Evolutionary conservation across 2,113 vertebrate genomes (phyloP).

Genomic region (Ceyx melanurus): DNA sequence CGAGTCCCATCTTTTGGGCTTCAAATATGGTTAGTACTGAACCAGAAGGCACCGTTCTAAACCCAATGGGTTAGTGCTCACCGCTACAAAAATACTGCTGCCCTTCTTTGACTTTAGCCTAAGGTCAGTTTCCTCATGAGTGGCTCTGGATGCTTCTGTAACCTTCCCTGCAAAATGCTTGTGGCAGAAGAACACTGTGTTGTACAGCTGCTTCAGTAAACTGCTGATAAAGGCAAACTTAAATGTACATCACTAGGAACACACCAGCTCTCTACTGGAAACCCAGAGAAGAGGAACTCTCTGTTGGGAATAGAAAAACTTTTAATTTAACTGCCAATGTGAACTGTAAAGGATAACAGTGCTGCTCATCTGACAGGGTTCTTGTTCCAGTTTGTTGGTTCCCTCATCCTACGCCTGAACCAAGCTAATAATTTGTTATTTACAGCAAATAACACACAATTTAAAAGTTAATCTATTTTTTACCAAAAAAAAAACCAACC

Average conservation of each 20-base stretch:
- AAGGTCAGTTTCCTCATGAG: conserved; percentile 59
- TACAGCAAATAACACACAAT: conserved; percentile 72
- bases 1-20: conserved; percentile 63
- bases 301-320: not conserved
- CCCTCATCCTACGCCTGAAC: conserved; percentile 2
- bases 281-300: not conserved
- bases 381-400: conserved; percentile 43
- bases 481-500: not conserved
- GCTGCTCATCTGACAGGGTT: conserved; percentile 27
- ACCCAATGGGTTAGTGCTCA: conserved; percentile 12
- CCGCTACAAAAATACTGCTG: conserved; percentile 25
- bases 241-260: conserved; percentile 20
- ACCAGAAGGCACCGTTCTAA: conserved; percentile 56
- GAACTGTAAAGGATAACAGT: conserved; percentile 21
- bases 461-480: conserved; percentile 70
- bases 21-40: conserved; percentile 57
- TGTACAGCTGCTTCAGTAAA: conserved; percentile 54
- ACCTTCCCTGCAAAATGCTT: conserved; percentile 55
- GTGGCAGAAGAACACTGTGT: conserved; percentile 44
- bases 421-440: conserved; percentile 69
- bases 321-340: not conserved
- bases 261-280: conserved; percentile 32
- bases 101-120: conserved; percentile 43
- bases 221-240: conserved; percentile 55
- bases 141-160: conserved; percentile 41